These are phyloP conservation scores for Acanthaster planci DNA, from an alignment of 35 echinoderm and acorn worm genomes.

Conservation along the genomic window DNA sequence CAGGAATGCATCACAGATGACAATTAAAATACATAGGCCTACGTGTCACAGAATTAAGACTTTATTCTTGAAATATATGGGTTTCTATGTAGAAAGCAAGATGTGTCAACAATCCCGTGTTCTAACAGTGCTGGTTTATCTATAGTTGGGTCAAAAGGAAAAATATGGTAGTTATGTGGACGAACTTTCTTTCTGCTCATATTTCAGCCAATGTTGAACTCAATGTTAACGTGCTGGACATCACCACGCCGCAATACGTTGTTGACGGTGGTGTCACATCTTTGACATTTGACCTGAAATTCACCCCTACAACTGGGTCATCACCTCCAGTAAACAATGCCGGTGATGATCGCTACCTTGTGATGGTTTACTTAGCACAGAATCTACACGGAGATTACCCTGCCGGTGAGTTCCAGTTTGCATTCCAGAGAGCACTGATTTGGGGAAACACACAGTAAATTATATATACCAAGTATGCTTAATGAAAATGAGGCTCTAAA, in stretches of 20 bases:
- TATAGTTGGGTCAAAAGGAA: too few relatives aligned
- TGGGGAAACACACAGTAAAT: too few relatives aligned
- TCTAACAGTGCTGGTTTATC: too few relatives aligned
- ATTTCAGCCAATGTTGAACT: conserved; percentile 25
- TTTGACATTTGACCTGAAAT: conserved; percentile 27
- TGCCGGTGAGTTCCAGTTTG: not conserved
- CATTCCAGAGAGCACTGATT: too few relatives aligned
- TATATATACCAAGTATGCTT: too few relatives aligned
- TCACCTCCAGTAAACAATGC: conserved; percentile 13
- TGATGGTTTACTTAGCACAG: conserved; percentile 15
- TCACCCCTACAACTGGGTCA: conserved; percentile 20
- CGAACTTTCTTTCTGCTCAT: not conserved
- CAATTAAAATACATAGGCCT: too few relatives aligned
- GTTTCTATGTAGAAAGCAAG: too few relatives aligned
- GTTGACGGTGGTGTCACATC: not conserved
- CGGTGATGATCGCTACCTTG: conserved; percentile 28
- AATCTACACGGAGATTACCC: not conserved
- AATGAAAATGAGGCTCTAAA: too few relatives aligned
- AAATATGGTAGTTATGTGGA: not conserved
- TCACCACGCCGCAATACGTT: not conserved
- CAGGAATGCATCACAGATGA: too few relatives aligned
- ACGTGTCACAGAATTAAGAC: too few relatives aligned
- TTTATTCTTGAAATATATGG: too few relatives aligned
- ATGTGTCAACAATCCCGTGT: too few relatives aligned
- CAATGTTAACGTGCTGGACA: conserved; percentile 21